Conservation (phyloP, 2,113 vertebrate genomes). For the Neofelis nebulosa region DNA sequence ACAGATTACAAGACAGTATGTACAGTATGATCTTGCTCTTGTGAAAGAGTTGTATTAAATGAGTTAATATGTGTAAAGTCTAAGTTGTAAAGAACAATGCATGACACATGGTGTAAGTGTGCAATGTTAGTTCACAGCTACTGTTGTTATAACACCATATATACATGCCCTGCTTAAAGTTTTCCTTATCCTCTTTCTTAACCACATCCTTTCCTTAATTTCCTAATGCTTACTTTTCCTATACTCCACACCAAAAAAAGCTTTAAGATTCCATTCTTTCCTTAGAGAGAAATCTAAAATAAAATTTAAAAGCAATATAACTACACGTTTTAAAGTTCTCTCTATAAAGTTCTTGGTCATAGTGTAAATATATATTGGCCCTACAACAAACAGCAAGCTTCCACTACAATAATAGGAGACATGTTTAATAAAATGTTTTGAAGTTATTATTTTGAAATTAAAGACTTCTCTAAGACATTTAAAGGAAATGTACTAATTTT, state of each 20-base stretch:
- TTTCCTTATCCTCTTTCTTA: background rate
- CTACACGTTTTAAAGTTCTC: background rate
- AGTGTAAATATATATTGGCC: background rate
- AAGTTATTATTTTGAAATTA: slow-evolving; percentile 1
- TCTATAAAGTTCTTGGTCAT: background rate
- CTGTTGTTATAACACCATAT: background rate
- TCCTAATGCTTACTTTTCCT: background rate
- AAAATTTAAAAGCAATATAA: background rate
- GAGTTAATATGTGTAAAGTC: background rate
- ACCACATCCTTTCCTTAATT: background rate
- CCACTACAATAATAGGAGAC: background rate
- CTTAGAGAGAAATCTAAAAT: background rate
- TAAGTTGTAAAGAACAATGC: background rate
- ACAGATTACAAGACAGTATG: background rate
- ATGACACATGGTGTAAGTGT: background rate
- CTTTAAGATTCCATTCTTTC: background rate
- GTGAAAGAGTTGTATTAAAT: background rate
- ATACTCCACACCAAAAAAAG: background rate
- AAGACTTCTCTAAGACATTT: background rate
- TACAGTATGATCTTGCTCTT: background rate
- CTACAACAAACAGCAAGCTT: background rate
- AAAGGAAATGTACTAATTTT: background rate
- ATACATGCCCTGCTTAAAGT: background rate
- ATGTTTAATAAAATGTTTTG: background rate
- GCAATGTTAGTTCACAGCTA: background rate